A percentile compares a stretch with the other conserved stretches of the same genome.
Conservation (phyloP, 2,888 invertebrate species). For the Rhodophaea formosa region DNA sequence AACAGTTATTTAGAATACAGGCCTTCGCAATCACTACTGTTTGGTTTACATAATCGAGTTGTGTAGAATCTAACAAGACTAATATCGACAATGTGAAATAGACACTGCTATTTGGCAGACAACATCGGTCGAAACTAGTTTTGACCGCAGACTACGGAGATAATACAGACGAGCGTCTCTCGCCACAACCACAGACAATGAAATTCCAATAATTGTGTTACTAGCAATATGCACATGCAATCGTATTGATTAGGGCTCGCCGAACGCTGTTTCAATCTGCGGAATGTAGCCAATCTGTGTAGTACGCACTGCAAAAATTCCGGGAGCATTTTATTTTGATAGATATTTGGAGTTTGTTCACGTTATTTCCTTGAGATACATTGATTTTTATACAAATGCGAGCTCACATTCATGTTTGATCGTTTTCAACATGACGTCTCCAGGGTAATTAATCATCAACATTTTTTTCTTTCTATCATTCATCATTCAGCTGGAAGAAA, state of each 20-base stretch:
- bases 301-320: not conserved
- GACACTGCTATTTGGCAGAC: not conserved
- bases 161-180: slow-evolving; percentile 7
- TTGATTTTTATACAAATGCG: too few species aligned
- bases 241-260: slow-evolving; percentile 23
- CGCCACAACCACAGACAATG: slow-evolving; percentile 34
- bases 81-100: not conserved
- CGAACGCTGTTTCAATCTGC: slow-evolving; percentile 6
- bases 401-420: too few species aligned
- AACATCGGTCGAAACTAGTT: not conserved
- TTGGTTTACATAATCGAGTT: not conserved
- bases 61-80: not conserved
- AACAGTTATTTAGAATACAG: too few species aligned
- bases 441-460: too few species aligned
- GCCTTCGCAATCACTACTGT: too few species aligned
- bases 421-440: too few species aligned
- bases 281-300: not conserved
- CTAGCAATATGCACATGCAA: slow-evolving; percentile 35
- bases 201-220: slow-evolving; percentile 56
- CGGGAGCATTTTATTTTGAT: not conserved
- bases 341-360: not conserved
- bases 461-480: too few species aligned
- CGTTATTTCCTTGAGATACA: too few species aligned
- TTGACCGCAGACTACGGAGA: not conserved
- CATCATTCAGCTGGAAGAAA: too few species aligned